A percentile compares a stretch with the other conserved stretches of the same genome.
phyloP scores from a whole-genome alignment of 2,888 invertebrate genomes.

The Mesorhabditis belari region DNA sequence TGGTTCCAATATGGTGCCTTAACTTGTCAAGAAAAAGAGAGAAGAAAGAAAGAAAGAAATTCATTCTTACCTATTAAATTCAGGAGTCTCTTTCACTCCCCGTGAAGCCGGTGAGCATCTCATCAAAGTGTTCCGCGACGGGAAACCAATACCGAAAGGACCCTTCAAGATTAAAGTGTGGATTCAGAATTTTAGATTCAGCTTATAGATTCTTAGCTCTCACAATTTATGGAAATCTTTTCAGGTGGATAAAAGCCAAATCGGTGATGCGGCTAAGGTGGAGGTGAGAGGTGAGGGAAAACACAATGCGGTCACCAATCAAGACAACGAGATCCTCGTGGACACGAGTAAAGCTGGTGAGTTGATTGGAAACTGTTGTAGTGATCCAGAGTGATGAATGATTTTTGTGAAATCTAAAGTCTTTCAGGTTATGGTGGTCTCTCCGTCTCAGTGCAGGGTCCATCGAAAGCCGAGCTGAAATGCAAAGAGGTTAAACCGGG shows the following conservation, averaged over 20 bases:
- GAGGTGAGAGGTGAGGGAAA: slow-evolving; percentile 77
- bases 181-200: too few relatives aligned
- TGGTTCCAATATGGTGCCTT: too few relatives aligned
- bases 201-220: neutral
- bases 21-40: too few relatives aligned
- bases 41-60: neutral
- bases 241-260: slow-evolving; percentile 26
- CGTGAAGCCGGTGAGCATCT: slow-evolving; percentile 85
- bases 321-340: slow-evolving; percentile 83
- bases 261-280: slow-evolving; percentile 86
- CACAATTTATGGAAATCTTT: neutral
- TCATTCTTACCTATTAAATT: neutral
- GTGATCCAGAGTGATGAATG: too few relatives aligned
- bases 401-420: too few relatives aligned
- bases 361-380: neutral
- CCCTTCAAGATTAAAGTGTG: slow-evolving; percentile 89
- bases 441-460: slow-evolving; percentile 92
- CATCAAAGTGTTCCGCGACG: slow-evolving; percentile 88
- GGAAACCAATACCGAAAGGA: slow-evolving; percentile 87
- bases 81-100: slow-evolving; percentile 91
- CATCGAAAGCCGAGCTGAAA: slow-evolving; percentile 95
- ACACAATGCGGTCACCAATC: slow-evolving; percentile 83
- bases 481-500: slow-evolving; percentile 89
- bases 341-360: slow-evolving; percentile 89
- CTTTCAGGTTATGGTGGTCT: slow-evolving; percentile 79